Evolutionary conservation across 2,797 vertebrate genomes (phyloP), one percentile per base, ranked within the genome.

Genomic region (Pitangus sulphuratus): DNA sequence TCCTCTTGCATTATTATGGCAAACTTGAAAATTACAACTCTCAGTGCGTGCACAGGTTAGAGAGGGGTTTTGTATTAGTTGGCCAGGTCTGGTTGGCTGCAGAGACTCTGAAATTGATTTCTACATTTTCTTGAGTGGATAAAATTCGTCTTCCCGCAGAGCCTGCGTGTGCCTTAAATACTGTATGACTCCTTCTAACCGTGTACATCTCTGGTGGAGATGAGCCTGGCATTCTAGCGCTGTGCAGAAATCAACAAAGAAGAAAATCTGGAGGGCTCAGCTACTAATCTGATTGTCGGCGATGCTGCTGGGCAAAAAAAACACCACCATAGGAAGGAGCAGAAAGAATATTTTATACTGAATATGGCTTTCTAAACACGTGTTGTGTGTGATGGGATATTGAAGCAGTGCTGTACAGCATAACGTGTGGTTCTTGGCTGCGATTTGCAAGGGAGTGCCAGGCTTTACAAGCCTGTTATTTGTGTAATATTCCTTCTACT

Each of bases 391-490:
- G 72, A 56, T 78, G 25, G 22, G 37, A 6, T 60, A 85, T 20
- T 75, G 61, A 85, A 74, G 62, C 39, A 3, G 56, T 65, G 44
- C 64, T 75, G 65, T 83, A 64, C 57, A 66, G 78, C 35, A 28
- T 7, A 58, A 47, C 6, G 12, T 91, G 87, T 87, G 66, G 72
- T 56, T 92, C 66, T 95, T 96, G 95, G 91, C 89, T 7, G 8
- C 1, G 2, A 8, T 62, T 76, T 76, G 85, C 53, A 54, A 64
- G 65, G 75, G 60, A 42, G 28, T 72, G 89, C 79, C 85, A 78
- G 71, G 69, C 24, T 91, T 93, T 81, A 61, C 75, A 91, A 54
- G 39, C 50, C 87, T 88, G 57, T 92, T 96, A 92, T 94, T 95
- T 95, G 54, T 88, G 50, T 94, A 88, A 86, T 91, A 66, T 37